A percentile compares a stretch with the other conserved stretches of the same genome.
phyloP scores from a whole-genome alignment of 2,888 invertebrate species.

The Acheta domesticus region DNA sequence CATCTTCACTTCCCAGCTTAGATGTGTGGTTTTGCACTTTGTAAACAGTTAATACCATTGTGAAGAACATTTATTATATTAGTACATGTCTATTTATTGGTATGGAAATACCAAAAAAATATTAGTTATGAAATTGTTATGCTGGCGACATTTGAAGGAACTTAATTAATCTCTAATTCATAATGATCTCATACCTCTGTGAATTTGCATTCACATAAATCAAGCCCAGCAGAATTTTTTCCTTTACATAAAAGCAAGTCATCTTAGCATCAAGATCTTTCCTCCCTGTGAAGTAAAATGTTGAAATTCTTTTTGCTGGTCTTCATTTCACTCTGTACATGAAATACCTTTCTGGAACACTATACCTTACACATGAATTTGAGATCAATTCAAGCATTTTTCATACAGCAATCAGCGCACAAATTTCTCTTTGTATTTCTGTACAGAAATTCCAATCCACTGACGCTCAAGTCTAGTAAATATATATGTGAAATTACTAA shows the following conservation, averaged over 20 bases:
- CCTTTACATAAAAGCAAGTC: no score
- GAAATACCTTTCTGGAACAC: no score
- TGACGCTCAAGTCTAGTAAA: neutral
- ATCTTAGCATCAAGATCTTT: no score
- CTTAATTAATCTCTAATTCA: neutral
- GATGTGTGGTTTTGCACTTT: slow-evolving; percentile 9
- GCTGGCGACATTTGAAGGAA: neutral
- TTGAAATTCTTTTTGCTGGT: no score
- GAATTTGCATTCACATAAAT: no score
- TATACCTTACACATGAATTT: no score
- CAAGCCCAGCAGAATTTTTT: no score
- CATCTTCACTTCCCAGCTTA: slow-evolving; percentile 10
- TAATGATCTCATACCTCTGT: no score
- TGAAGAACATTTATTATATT: neutral
- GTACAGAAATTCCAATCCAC: slow-evolving; percentile 5
- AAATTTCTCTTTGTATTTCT: neutral
- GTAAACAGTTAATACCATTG: slow-evolving; percentile 4
- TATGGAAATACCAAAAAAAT: no score
- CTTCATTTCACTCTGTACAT: no score
- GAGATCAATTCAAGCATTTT: no score
- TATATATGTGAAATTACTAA: neutral
- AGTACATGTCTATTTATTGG: neutral
- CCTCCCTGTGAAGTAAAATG: no score
- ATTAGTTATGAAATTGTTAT: neutral
- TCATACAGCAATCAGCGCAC: neutral